Evolutionary conservation across 2,888 invertebrate species (phyloP).

Genomic region (Drosophila anomelani): DNA sequence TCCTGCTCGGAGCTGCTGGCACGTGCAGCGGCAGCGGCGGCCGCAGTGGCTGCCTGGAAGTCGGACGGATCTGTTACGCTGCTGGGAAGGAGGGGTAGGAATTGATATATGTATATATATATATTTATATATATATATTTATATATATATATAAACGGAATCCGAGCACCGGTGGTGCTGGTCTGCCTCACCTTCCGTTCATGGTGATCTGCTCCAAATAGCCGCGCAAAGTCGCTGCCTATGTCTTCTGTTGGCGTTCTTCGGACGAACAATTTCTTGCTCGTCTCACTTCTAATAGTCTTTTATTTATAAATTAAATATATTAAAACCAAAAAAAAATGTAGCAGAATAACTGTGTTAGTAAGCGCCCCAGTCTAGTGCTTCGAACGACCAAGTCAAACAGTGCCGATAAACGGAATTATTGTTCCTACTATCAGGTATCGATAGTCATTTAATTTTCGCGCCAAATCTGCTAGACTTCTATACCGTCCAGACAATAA

Average conservation of each 20-base stretch:
- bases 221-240: not conserved
- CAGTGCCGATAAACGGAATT: not conserved
- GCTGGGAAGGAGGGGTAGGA: not conserved
- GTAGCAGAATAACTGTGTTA: constrained; percentile 1
- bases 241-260: not conserved
- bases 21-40: constrained; percentile 65
- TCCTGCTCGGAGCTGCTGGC: constrained; percentile 54
- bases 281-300: not conserved
- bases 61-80: constrained; percentile 61
- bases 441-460: not conserved
- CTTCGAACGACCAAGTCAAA: not conserved
- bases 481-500: constrained; percentile 16
- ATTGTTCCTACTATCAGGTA: not conserved
- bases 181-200: constrained; percentile 36
- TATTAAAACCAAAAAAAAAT: constrained; percentile 8
- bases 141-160: not conserved
- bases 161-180: not conserved
- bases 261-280: constrained; percentile 15
- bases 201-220: constrained; percentile 7
- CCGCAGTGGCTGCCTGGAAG: constrained; percentile 79
- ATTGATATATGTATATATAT: not conserved
- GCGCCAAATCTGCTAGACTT: not conserved
- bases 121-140: not conserved
- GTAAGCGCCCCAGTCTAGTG: not conserved
- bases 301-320: constrained; percentile 37